Base-by-base conservation (phyloP, 2,888 invertebrate genomes). In the Alloplasta piceator region DNA sequence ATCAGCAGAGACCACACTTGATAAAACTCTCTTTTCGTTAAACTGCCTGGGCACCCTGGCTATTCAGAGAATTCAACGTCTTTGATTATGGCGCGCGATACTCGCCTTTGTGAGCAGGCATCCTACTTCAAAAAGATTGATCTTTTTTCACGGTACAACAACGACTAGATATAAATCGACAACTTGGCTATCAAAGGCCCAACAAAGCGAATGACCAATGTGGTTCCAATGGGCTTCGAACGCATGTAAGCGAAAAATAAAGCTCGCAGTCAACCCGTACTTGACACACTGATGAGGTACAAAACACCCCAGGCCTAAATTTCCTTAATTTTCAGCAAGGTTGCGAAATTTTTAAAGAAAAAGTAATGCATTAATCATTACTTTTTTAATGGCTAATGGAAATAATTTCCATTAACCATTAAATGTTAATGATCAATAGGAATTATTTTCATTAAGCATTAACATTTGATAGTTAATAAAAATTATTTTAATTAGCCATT, bases 21-120 rank as follows among this genome's bases (percentile, higher is more conserved):
- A 70, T 63, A 63, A 55, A 76, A 76, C 55, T 46, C 63, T 71
- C 50, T 71, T 68, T 67, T 68, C 46, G 56, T 46, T 70, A 77
- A 77, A 64, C 56, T 63, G 70, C 63, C 63, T 39, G 6, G 55
- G 56, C 39, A 46, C 16, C 50, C 63, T n/a, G 6, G 26, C 50
- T 43, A 58, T 77, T 64, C 70, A 77, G 50, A 77, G 71, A 58
- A 41, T 52, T 36, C 36, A 41, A 55, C 48, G 39, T 64, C 48
- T 77, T 77, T 77, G 77, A 71, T 77, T 71, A 64, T 71, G 58
- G n/a, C 7, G 10, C 64, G 9, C 56, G 56, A 48, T 48, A 36
- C 71, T 64, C 64, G 7, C 26, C 39, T 56, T 64, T 64, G 14
- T 6, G 41, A 58, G 6, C n/a, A 6, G 10, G 60, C 52, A 55